Evolutionary conservation across 2,888 invertebrate species (phyloP), one percentile per base, ranked within the genome.

Genomic region (Zygothrica quintamaculata): DNA sequence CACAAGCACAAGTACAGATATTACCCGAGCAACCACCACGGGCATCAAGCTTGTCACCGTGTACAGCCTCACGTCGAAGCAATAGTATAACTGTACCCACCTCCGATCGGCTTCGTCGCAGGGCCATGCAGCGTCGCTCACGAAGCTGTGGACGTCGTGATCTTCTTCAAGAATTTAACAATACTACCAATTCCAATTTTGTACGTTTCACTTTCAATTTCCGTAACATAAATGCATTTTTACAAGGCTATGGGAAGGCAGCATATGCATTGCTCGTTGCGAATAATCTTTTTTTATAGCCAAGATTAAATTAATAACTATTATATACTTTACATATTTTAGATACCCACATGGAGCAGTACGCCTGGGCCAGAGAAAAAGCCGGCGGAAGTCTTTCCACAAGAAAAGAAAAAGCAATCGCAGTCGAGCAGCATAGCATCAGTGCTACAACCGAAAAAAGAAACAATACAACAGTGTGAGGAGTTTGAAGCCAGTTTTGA

Each of bases 21-120:
- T 9, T 9, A 11, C 29, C 18, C n/a, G n/a, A n/a, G n/a, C n/a
- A n/a, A n/a, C 7, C 31, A 5, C 18, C 1, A 11, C 11, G 29
- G 29, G 7, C 39, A 0, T 3, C 31, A 2, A 22, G 16, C 3
- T 9, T 16, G n/a, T 42, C 25, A 0, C 44, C 55, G 1, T 47
- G 12, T 1, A 37, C 13, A 15, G 59, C 43, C 2, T 3, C 29
- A 3, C 59, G 60, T n/a, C 68, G 78, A 16, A 73, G 65, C 40
- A 53, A 57, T 4, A 25, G 53, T n/a, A 12, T 22, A 1, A 9
- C 26, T 36, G 61, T 87, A 3, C 78, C 85, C 0, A 53, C 62
- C 6, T 69, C 82, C 0, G 79, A 79, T 58, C 78, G 78, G 1
- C 39, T 79, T 5, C 79, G 79, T 3, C 87, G 87, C 1, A 56